A percentile compares a stretch with the other conserved stretches of the same genome.
Evolutionary conservation across 2,113 vertebrate species (phyloP).

Genomic region (Telmatochromis brichardi): DNA sequence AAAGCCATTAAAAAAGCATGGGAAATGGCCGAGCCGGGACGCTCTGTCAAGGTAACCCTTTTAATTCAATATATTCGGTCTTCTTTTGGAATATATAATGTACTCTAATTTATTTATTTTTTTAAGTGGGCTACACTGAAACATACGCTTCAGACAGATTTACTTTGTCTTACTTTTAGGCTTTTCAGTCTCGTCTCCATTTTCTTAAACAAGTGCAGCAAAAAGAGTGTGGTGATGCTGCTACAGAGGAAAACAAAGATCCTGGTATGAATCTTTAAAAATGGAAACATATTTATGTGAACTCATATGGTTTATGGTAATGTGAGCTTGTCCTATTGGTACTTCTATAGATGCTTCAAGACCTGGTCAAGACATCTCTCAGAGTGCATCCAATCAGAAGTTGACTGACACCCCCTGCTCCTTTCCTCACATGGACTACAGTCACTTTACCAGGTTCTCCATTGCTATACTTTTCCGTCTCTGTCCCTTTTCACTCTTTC

Average conservation of each 20-base stretch:
- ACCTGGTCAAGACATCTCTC: not conserved
- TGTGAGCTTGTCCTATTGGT: not conserved
- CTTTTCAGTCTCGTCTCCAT: conserved; percentile 69
- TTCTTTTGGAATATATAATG: not conserved
- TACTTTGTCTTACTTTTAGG: conserved; percentile 60
- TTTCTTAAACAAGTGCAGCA: conserved; percentile 62
- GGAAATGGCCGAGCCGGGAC: conserved; percentile 81
- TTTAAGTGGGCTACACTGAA: not conserved
- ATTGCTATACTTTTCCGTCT: not conserved
- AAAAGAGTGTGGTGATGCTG: not conserved
- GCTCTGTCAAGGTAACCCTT: conserved; percentile 76
- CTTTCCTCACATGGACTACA: conserved; percentile 23
- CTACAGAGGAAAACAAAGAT: not conserved
- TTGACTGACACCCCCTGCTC: not conserved
- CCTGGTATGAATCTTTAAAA: not conserved
- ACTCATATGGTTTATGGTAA: not conserved
- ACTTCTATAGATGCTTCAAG: not conserved
- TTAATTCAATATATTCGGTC: not conserved
- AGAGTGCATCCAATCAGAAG: not conserved
- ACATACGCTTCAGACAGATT: not conserved
- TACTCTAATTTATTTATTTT: not conserved
- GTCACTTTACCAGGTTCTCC: conserved; percentile 49
- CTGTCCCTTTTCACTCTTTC: not conserved
- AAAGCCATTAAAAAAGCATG: conserved; percentile 83
- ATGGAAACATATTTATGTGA: not conserved